Base-by-base conservation (phyloP, 2,113 vertebrate genomes). In the Grammomys dolichurus region DNA sequence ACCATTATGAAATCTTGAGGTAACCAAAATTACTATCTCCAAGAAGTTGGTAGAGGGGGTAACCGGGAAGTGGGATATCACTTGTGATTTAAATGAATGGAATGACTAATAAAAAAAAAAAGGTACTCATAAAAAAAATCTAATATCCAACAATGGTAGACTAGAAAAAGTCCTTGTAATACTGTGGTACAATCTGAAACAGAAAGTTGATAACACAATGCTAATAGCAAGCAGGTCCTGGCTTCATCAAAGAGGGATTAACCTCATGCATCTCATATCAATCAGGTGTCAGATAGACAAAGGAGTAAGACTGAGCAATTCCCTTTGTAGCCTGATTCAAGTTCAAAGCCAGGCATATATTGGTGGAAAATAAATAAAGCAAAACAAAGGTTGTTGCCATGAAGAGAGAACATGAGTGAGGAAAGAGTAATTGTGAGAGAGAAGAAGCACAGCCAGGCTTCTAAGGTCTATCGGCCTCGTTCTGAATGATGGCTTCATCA, bases 91-190 rank as follows among this genome's bases (percentile, higher is more conserved):
- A 51, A 51, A 51, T 51, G 51, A 51, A 51, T 51, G 51, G 51
- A 51, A 51, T 51, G 51, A 51, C 11, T 51, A 51, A 51, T 51
- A 1, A 11, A 11, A 51, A 51, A 51, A 51, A 51, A 51, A 51
- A 51, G 48, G 51, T 51, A 51, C 51, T 51, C 51, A 51, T 51
- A 51, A 51, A 58, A 85, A 85, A 89, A 11, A 56, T 48, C 31
- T 33, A 56, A 91, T 70, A 58, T 20, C 65, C 43, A 89, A 72
- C 77, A 91, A 58, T 12, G 81, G 24, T 58, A 95, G 26, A 58
- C 77, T 48, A 58, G 73, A 87, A 92, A 69, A 93, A 63, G 54
- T 93, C 81, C 69, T 69, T 60, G 48, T 67, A 12, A 89, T 75
- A 73, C n/a, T 43, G 67, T 6, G 20, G 13, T 26, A 54, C 54